Evolutionary conservation across 37 sponge, comb jelly and placozoan species (phyloP).

Genomic region (Aphrocallistes beatrix): DNA sequence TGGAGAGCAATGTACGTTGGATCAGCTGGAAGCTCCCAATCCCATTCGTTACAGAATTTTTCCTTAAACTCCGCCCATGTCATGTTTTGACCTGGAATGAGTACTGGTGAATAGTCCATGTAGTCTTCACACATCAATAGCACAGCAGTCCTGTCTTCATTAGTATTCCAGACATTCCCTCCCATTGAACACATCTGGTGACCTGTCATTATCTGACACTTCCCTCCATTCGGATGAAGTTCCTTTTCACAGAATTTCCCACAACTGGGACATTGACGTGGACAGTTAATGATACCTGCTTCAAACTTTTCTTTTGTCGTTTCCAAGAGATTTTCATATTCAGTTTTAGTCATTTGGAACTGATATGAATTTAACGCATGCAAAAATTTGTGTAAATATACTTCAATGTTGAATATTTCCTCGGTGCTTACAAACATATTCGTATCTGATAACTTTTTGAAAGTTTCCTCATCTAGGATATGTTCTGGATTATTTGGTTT

Average conservation of each 20-base stretch:
- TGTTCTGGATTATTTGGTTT: background rate
- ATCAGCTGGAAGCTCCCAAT: background rate
- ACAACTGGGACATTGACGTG: background rate
- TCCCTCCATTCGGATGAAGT: background rate
- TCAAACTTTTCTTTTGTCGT: background rate
- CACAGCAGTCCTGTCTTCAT: background rate
- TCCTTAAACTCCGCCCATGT: background rate
- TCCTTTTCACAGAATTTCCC: background rate
- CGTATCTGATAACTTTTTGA: background rate
- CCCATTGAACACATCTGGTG: constrained; percentile 1
- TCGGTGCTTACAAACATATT: background rate
- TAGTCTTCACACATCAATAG: background rate
- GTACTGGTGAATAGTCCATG: background rate
- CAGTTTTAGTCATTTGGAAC: background rate
- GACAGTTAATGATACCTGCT: background rate
- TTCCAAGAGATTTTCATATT: background rate
- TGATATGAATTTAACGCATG: background rate
- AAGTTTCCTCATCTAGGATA: background rate
- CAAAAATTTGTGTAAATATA: background rate
- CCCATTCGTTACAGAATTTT: background rate
- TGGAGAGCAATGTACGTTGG: background rate
- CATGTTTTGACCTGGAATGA: background rate
- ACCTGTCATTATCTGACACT: background rate
- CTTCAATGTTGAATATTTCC: background rate
- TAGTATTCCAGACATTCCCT: background rate